phyloP scores from a whole-genome alignment of 2,888 invertebrate genomes.

The Apeira syringaria region DNA sequence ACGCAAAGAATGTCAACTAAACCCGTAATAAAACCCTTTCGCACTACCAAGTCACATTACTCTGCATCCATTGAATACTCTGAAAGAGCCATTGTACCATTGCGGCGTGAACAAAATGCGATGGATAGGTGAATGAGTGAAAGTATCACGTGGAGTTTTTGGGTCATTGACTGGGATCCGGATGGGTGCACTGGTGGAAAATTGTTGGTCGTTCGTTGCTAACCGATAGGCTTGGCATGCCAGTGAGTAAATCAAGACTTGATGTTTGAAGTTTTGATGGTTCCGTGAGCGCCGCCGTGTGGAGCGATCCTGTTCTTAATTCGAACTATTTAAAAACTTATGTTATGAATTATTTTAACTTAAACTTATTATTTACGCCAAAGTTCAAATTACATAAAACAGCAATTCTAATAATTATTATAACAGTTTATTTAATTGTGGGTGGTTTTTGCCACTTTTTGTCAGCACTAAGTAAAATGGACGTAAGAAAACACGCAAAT shows the following conservation, averaged over 20 bases:
- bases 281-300: neutral
- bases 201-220: constrained; percentile 33
- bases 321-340: too few relatives aligned
- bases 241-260: constrained; percentile 2
- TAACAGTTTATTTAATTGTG: too few relatives aligned
- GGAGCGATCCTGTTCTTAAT: too few relatives aligned
- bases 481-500: too few relatives aligned
- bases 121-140: constrained; percentile 30
- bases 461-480: too few relatives aligned
- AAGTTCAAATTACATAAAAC: too few relatives aligned
- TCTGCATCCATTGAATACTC: constrained; percentile 7
- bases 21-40: constrained; percentile 9
- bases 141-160: constrained; percentile 39
- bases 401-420: too few relatives aligned
- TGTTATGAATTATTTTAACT: too few relatives aligned
- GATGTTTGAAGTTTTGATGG: neutral
- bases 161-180: constrained; percentile 51
- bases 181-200: constrained; percentile 44
- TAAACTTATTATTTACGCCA: too few relatives aligned
- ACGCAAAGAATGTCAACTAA: constrained; percentile 21
- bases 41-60: constrained; percentile 4
- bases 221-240: constrained; percentile 16
- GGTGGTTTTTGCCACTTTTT: too few relatives aligned
- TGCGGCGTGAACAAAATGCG: constrained; percentile 13
- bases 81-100: neutral